Evolutionary conservation across 2,888 invertebrate species (phyloP).

Genomic region (Caenorhabditis wallacei): DNA sequence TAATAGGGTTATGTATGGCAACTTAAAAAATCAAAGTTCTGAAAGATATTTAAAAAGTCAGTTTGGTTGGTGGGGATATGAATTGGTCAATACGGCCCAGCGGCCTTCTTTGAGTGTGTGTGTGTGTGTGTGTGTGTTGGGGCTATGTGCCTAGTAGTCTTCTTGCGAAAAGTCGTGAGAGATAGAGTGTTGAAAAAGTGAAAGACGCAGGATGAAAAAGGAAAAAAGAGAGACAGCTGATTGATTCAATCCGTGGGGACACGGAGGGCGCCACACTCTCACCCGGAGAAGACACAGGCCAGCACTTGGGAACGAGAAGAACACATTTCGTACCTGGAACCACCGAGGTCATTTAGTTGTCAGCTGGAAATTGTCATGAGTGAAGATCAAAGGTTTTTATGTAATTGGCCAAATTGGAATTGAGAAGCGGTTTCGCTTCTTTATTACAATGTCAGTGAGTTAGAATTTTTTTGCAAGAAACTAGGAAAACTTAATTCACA

Average conservation of each 20-base stretch:
- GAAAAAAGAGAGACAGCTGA: constrained; percentile 42
- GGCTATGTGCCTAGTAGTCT: neutral
- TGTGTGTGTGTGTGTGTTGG: neutral
- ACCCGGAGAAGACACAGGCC: neutral
- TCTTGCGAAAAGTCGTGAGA: constrained; percentile 51
- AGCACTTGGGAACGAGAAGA: neutral
- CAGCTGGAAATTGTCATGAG: neutral
- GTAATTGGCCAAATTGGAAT: too few species aligned
- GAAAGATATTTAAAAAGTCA: neutral
- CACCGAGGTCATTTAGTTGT: neutral
- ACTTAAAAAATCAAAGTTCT: too few species aligned
- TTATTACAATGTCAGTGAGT: too few species aligned
- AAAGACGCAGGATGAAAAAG: constrained; percentile 38
- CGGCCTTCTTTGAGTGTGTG: neutral
- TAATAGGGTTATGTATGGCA: too few species aligned
- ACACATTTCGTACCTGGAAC: constrained; percentile 59
- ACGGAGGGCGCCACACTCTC: neutral
- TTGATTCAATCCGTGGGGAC: constrained; percentile 45
- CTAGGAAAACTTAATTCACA: too few species aligned
- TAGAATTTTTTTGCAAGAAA: too few species aligned
- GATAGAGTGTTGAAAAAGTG: neutral
- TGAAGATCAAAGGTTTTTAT: neutral
- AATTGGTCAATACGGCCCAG: neutral
- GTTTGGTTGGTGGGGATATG: neutral
- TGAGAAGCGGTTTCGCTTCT: too few species aligned